Conservation (phyloP, 2,113 vertebrate species). For the Cygnus atratus region DNA sequence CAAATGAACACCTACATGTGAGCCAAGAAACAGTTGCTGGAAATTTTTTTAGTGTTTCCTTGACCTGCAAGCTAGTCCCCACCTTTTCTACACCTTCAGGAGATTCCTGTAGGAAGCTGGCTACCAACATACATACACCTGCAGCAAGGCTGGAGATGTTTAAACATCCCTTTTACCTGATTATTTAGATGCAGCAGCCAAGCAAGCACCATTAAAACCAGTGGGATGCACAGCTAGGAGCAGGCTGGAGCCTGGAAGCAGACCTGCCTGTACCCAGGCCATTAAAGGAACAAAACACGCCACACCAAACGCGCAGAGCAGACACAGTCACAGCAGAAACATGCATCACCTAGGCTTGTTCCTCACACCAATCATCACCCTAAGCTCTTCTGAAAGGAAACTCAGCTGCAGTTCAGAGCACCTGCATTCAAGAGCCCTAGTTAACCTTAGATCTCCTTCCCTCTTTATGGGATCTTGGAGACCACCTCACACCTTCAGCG, state of each 20-base stretch:
- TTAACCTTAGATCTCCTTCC: not conserved
- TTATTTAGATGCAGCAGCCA: not conserved
- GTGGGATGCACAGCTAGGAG: not conserved
- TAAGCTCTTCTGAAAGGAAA: not conserved
- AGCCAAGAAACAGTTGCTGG: not conserved
- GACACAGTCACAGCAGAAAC: not conserved
- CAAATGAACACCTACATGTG: fast-evolving
- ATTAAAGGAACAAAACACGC: not conserved
- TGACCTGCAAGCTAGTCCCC: too few relatives aligned
- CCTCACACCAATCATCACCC: not conserved
- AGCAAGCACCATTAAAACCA: not conserved
- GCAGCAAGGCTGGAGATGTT: not conserved
- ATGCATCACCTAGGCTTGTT: not conserved
- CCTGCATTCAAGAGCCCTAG: not conserved
- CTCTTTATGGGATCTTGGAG: not conserved
- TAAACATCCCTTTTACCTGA: not conserved
- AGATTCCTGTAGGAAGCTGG: not conserved
- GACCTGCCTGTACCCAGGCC: not conserved
- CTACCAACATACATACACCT: not conserved
- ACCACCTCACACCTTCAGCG: not conserved
- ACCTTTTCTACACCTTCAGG: not conserved
- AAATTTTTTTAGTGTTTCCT: not conserved
- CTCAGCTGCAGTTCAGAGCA: not conserved
- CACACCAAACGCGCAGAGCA: not conserved
- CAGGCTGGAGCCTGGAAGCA: not conserved